Conservation (phyloP, 1,140 invertebrate species). For the Drosophila equinoxialis region DNA sequence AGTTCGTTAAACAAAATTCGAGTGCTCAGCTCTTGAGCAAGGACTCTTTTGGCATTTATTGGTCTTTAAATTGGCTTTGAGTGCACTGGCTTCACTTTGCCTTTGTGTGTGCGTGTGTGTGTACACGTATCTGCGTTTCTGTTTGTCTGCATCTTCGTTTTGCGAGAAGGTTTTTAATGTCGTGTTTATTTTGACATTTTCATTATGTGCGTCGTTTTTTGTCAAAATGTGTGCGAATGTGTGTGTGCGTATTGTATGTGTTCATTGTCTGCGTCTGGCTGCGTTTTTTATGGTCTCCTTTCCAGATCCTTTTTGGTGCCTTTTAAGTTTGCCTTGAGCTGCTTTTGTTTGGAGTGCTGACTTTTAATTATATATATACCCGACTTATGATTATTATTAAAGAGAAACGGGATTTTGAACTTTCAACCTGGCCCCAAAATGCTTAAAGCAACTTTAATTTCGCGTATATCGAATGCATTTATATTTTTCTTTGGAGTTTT, state of each 20-base stretch:
- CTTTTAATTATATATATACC: constrained; percentile 50
- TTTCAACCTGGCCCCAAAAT: constrained; percentile 47
- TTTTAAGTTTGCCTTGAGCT: constrained; percentile 31
- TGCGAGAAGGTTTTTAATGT: constrained; percentile 67
- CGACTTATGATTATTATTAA: constrained; percentile 30
- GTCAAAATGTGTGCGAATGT: constrained; percentile 7
- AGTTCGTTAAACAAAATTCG: constrained; percentile 12
- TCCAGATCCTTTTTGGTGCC: constrained; percentile 22
- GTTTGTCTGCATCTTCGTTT: constrained; percentile 24
- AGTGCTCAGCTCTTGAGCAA: constrained; percentile 39
- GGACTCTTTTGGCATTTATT: constrained; percentile 67
- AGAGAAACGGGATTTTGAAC: constrained; percentile 32
- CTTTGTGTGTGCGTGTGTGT: constrained; percentile 22
- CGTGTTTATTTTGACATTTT: constrained; percentile 82
- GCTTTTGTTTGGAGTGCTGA: constrained; percentile 45
- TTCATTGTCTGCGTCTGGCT: constrained; percentile 59
- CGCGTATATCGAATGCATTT: constrained; percentile 17
- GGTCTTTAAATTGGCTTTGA: constrained; percentile 69
- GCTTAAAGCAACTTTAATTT: constrained; percentile 26
- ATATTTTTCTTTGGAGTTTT: constrained; percentile 25
- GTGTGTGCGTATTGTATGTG: constrained; percentile 44
- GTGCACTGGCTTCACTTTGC: constrained; percentile 63
- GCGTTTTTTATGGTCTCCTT: constrained; percentile 51
- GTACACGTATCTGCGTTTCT: constrained; percentile 21
- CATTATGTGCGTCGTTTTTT: constrained; percentile 66